These are phyloP conservation scores for Pseudococcus viburni DNA, from an alignment of 2,888 invertebrate species.

Conservation along the genomic window DNA sequence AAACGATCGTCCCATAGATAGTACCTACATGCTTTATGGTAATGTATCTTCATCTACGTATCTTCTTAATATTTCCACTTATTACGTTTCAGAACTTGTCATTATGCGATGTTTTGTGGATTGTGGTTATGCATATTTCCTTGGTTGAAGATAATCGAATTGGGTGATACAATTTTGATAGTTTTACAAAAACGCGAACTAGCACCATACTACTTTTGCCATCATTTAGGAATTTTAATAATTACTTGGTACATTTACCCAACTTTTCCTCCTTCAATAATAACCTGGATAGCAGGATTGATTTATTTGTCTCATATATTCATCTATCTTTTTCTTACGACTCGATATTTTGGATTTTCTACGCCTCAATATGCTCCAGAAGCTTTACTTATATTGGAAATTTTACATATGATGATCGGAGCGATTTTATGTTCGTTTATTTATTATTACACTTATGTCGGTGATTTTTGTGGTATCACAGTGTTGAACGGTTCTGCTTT, in stretches of 20 bases:
- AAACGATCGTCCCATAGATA: too few relatives aligned
- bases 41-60: too few relatives aligned
- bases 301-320: constrained; percentile 51
- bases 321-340: constrained; percentile 23
- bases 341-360: constrained; percentile 4
- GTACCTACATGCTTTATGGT: too few relatives aligned
- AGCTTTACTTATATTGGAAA: constrained; percentile 6
- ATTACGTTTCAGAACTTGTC: constrained; percentile 53
- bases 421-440: background rate
- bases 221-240: constrained; percentile 50
- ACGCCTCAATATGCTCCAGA: background rate
- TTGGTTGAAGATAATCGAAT: constrained; percentile 61
- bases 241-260: constrained; percentile 56
- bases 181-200: constrained; percentile 56
- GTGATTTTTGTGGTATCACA: background rate
- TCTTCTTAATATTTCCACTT: too few relatives aligned
- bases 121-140: constrained; percentile 57
- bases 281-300: constrained; percentile 27
- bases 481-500: background rate
- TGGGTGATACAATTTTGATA: constrained; percentile 53
- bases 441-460: constrained; percentile 12
- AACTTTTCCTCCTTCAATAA: constrained; percentile 47
- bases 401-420: constrained; percentile 29
- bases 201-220: constrained; percentile 35
- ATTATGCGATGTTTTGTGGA: background rate